Evolutionary conservation across 1,140 invertebrate genomes (phyloP), one percentile per base, ranked within the genome.

Genomic region (Brachionus calyciflorus): DNA sequence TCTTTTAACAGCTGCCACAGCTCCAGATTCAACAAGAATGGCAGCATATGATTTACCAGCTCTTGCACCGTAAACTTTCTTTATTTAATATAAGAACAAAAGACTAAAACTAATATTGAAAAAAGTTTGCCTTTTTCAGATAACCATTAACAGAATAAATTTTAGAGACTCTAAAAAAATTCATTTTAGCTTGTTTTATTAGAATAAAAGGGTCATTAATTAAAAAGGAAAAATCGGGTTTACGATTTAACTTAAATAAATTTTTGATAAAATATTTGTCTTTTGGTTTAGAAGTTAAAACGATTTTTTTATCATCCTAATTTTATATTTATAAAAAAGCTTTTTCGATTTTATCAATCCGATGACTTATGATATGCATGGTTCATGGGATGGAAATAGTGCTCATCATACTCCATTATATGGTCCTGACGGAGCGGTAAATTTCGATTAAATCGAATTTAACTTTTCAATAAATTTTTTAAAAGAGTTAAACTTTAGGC

Each of bases 341-440:
- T 90, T 94, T 83, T 84, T 97, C 76, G 94, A 98, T 85, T 96
- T 95, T 88, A 91, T 98, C 85, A 97, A 96, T 86, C 87, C 97
- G 28, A 87, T 87, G 86, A 80, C 96, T 91, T 89, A 96, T 86
- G 91, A 96, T 87, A 93, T 95, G 82, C 93, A 96, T 82, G 93
- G 93, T 3, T 93, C 93, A 85, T 96, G 60, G 60, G 30, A 91
- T 92, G 33, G 40, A 60, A 26, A 70, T 3, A 14, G 40, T 76
- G 51, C 51, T 53, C 12, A 75, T 78, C 49, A 82, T 77, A 40
- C 78, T 80, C 78, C 81, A 80, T 30, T 76, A 9, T 14, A 28
- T 40, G 49, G 73, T 28, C 10, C n/a, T 40, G 73, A 76, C 48
- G 49, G 49, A 44, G 51, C 49, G 26, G 49, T 55, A 57, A 70